Conservation (phyloP, 2,888 invertebrate genomes). For the Sarcophaga caerulescens region DNA sequence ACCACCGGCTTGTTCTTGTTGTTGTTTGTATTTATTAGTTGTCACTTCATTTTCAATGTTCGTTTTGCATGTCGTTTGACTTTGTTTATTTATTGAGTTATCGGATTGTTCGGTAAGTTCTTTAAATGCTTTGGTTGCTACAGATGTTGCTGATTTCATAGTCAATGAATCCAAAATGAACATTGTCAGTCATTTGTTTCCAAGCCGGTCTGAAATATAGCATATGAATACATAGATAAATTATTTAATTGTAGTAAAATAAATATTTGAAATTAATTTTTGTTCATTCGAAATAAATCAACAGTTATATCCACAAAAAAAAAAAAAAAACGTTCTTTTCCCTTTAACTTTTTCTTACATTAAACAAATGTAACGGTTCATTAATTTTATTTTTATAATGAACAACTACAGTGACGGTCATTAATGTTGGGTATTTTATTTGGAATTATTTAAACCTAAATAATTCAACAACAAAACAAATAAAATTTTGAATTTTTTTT, state of each 20-base stretch:
- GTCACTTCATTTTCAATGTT: conserved; percentile 34
- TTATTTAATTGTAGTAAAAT: not conserved
- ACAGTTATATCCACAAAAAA: too few relatives aligned
- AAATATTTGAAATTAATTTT: too few relatives aligned
- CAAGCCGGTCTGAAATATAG: conserved; percentile 29
- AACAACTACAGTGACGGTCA: too few relatives aligned
- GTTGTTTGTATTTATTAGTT: conserved; percentile 56
- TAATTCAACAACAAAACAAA: too few relatives aligned
- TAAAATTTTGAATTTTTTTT: too few relatives aligned
- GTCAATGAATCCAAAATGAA: conserved; percentile 69
- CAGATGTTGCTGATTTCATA: conserved; percentile 52
- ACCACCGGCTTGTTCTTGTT: conserved; percentile 6
- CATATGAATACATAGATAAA: not conserved
- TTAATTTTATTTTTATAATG: too few relatives aligned
- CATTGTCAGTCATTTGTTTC: conserved; percentile 53
- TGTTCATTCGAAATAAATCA: too few relatives aligned
- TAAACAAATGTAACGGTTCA: too few relatives aligned
- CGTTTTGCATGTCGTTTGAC: not conserved
- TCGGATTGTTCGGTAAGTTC: conserved; percentile 6
- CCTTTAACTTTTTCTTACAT: too few relatives aligned
- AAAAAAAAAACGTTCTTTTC: too few relatives aligned
- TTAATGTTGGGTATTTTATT: too few relatives aligned
- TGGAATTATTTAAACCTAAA: too few relatives aligned
- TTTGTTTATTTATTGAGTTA: not conserved
- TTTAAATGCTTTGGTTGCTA: conserved; percentile 15